Evolutionary conservation across 2,888 invertebrate genomes (phyloP), one percentile per base, ranked within the genome.

Genomic region (Melolontha melolontha): DNA sequence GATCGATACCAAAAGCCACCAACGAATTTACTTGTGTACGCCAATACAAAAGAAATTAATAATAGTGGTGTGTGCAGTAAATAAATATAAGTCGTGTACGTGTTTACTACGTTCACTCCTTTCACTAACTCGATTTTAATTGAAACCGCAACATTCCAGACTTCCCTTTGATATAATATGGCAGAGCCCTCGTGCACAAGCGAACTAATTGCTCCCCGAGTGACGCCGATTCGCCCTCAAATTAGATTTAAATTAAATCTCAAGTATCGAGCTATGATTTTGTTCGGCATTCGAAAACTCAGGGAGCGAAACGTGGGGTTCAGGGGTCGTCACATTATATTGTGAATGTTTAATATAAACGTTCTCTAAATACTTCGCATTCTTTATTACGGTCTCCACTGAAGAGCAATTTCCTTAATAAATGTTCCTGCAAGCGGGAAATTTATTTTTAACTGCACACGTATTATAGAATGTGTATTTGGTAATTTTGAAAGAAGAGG

Each of bases 91-190:
- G 34, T 34, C 34, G 34, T 14, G 14, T 34, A 40, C 41, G 40
- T 16, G 39, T 39, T n/a, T 39, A 12, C 39, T 40, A 40, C 71
- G 67, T 72, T 72, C 72, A 71, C 71, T 72, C 72, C 73, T 75
- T 75, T 76, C 74, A 70, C 75, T 75, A 78, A 77, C 77, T 77
- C 75, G 75, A 77, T 78, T 79, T 78, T 78, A 79, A 79, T 79
- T 79, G 78, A 77, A 79, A 77, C 79, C 76, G 74, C 78, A 77
- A 75, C 75, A 77, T 78, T 75, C 75, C 75, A 73, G 73, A 74
- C 75, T 77, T 75, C 72, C 73, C 77, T 77, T 79, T 78, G 77
- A 78, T 77, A 77, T 76, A 77, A 78, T 78, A 77, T 74, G 72
- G 75, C 71, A 73, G 67, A 71, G 76, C 76, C 74, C 75, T 77